Evolutionary conservation across 2,113 vertebrate genomes (phyloP), one percentile per base, ranked within the genome.

Genomic region (Rana temporaria): DNA sequence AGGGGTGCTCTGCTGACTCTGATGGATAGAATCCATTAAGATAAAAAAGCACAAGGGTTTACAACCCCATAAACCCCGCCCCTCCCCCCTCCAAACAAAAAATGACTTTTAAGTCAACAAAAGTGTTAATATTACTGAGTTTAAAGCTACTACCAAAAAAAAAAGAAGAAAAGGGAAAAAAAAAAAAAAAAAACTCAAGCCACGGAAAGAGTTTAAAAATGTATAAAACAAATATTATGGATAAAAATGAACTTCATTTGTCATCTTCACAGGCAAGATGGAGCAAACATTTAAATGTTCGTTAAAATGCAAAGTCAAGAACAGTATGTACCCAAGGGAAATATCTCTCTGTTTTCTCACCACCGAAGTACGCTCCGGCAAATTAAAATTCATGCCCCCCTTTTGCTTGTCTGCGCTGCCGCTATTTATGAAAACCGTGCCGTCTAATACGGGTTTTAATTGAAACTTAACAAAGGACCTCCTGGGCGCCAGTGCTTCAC

Each of bases 401-500:
- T 86, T 86, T 78, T 72, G 85, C 84, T 24, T 85, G 86, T 89
- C 87, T 86, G 88, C 89, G 85, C 76, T 86, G 90, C 88, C 90
- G 87, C 86, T 86, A 89, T 89, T 91, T 92, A 86, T 26, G 82
- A 90, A 92, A 93, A 89, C 71, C 84, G 80, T 57, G 15, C 87
- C 88, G 87, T 88, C 92, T 91, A 92, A 90, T 92, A 90, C 85
- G 88, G 89, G 84, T 86, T 91, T 91, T 92, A 89, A 93, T 92
- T 2, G 78, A 88, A 86, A 85, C 86, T 89, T 92, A 90, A 85
- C 14, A 86, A 0, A 86, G 90, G 90, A 93, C 68, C 86, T 57
- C 82, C 72, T 86, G 86, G 81, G 62, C 88, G 86, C 57, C 4
- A 12, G 6, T 30, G 15, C 34, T 65, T 42, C 42, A 15, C 59